Evolutionary conservation across 2,888 invertebrate genomes (phyloP).

Genomic region (Ramazzottius varieornatus): DNA sequence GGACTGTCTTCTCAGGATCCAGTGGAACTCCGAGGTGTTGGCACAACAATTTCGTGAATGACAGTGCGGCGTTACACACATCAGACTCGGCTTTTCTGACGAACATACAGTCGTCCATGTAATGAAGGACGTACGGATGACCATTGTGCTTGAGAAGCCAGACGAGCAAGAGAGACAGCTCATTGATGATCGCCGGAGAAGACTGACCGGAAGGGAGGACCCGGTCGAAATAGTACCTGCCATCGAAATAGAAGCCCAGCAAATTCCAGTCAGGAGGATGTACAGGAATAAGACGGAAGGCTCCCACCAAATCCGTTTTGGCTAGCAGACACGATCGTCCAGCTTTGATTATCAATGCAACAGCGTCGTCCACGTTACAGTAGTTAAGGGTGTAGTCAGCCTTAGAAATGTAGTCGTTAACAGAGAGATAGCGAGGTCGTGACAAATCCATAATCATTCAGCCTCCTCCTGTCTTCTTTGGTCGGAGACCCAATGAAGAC

Average conservation of each 20-base stretch:
- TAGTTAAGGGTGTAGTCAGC: not conserved
- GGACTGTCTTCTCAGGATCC: not conserved
- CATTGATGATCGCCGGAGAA: not conserved
- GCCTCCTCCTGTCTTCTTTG: conserved; percentile 4
- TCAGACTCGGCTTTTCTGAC: not conserved
- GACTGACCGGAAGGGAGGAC: conserved; percentile 4
- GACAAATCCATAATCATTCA: conserved; percentile 4
- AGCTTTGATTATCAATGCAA: not conserved
- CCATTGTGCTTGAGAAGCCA: not conserved
- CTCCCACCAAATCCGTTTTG: not conserved
- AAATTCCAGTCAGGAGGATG: not conserved
- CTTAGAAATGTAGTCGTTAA: not conserved
- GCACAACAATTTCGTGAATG: not conserved
- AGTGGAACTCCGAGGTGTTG: not conserved
- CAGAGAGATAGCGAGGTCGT: not conserved
- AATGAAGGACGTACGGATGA: not conserved
- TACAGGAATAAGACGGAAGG: conserved; percentile 3
- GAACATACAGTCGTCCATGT: not conserved
- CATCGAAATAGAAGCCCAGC: not conserved
- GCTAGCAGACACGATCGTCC: not conserved
- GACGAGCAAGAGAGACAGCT: not conserved
- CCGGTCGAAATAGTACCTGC: not conserved
- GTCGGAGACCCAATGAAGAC: too few relatives aligned
- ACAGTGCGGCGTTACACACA: not conserved
- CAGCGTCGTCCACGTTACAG: not conserved